Evolutionary conservation across 2,113 vertebrate species (phyloP), one percentile per base, ranked within the genome.

Genomic region (Phainopepla nitens): DNA sequence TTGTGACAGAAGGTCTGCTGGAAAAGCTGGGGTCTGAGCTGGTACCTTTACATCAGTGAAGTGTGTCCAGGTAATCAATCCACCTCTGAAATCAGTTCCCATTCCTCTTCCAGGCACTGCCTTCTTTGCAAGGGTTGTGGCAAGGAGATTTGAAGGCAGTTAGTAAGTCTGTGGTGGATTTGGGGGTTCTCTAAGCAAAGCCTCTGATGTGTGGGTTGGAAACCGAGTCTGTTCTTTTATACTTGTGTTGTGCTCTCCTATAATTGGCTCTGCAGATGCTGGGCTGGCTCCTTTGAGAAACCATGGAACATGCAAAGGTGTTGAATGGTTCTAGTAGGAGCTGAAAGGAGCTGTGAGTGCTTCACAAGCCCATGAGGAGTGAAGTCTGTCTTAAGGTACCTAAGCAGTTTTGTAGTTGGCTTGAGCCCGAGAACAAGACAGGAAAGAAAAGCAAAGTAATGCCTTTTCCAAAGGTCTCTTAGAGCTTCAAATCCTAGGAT

Each of bases 341-440:
- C 58, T 88, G 94, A 88, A 93, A 90, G 85, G 71, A 96, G 33
- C 50, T 77, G 35, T 66, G 87, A 87, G 76, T 66, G 44, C 88
- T 91, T 94, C 82, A 80, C 47, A 83, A 82, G 56, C 24, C 94
- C 64, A 9, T 33, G 39, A 77, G 71, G 82, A 91, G 13, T 47
- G 29, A 44, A 88, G 58, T 27, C 42, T 57, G 58, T 85, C 71
- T 90, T 90, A 45, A 6, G 27, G 84, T 77, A 91, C 45, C 76
- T 76, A 72, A 81, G n/a, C n/a, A 82, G 41, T 78, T 82, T 84
- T 33, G 9, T 60, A 31, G 51, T 19, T 90, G 75, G 49, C 77
- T 53, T 0, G 0, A 77, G 25, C 39, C 64, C 76, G 83, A 72
- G 45, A 84, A 68, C 5, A 11, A 66, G 44, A 27, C 24, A 42